Percentiles rank a stretch among this genome's conserved stretches.
Evolutionary conservation across 2,797 vertebrate genomes (phyloP).

Genomic region (Platalea minor): DNA sequence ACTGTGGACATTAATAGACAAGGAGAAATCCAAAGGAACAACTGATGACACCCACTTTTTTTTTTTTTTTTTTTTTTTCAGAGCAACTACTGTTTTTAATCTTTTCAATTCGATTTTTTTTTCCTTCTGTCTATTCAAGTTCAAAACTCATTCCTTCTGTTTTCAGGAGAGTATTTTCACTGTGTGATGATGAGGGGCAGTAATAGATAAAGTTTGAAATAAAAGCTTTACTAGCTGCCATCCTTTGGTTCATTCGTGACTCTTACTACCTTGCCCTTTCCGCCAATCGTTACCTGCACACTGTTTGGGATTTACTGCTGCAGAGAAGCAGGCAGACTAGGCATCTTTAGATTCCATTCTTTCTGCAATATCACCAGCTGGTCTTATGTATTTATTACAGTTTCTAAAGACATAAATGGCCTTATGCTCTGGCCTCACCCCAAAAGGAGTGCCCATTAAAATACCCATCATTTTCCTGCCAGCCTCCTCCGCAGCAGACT

Average conservation of each 20-base stretch:
- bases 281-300: neutral
- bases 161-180: slow-evolving; percentile 10
- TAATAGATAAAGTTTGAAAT: neutral
- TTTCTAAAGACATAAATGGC: neutral
- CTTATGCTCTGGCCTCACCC: neutral
- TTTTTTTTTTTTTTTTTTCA: too few relatives aligned
- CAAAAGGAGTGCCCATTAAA: neutral
- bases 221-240: neutral
- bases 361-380: neutral
- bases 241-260: neutral
- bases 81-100: neutral
- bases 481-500: neutral
- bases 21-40: neutral
- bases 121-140: neutral
- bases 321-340: neutral
- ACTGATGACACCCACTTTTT: neutral
- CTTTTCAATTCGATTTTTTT: neutral
- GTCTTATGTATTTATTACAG: neutral
- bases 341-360: neutral
- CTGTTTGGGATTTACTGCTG: neutral
- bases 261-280: neutral
- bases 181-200: neutral
- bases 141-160: neutral
- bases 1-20: neutral
- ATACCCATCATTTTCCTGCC: neutral